These are phyloP conservation scores for Willisornis vidua DNA, from an alignment of 2,113 vertebrate species.

Conservation along the genomic window DNA sequence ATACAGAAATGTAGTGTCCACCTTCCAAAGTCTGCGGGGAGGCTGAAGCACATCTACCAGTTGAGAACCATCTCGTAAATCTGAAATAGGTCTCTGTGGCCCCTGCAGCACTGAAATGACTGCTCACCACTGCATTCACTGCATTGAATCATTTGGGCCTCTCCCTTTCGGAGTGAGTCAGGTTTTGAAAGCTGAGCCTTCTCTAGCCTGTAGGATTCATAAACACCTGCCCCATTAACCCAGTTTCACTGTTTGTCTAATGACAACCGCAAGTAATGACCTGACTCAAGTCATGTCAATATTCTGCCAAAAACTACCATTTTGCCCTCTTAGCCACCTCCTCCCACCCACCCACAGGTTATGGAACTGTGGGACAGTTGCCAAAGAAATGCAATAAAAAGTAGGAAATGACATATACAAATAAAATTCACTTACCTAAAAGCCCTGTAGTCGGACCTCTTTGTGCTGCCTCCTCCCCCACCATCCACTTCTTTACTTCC, in stretches of 20 bases:
- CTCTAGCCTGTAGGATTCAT: background rate
- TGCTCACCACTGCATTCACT: accelerated
- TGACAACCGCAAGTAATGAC: background rate
- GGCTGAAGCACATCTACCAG: background rate
- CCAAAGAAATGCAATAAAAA: slow-evolving; percentile 68
- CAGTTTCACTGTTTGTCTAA: slow-evolving; percentile 31
- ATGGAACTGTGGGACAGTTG: slow-evolving; percentile 63
- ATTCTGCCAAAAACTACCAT: slow-evolving; percentile 51
- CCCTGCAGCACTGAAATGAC: background rate
- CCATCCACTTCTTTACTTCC: background rate
- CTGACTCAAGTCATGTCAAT: slow-evolving; percentile 33
- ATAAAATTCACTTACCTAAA: slow-evolving; percentile 70
- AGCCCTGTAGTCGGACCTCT: slow-evolving; percentile 21
- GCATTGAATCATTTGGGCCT: background rate
- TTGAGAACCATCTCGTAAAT: background rate
- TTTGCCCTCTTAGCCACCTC: slow-evolving; percentile 35
- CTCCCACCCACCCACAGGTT: slow-evolving; percentile 41
- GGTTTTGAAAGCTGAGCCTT: slow-evolving; percentile 39
- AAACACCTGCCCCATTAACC: slow-evolving; percentile 48
- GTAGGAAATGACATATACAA: slow-evolving; percentile 69
- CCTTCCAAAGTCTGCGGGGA: background rate
- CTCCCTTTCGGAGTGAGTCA: background rate
- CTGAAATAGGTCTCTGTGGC: background rate
- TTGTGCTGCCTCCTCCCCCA: background rate
- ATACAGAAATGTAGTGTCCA: background rate